A percentile compares a stretch with the other conserved stretches of the same genome.
These are phyloP conservation scores for Tupiocoris notatus DNA, from an alignment of 2,888 invertebrate genomes.

Conservation along the genomic window DNA sequence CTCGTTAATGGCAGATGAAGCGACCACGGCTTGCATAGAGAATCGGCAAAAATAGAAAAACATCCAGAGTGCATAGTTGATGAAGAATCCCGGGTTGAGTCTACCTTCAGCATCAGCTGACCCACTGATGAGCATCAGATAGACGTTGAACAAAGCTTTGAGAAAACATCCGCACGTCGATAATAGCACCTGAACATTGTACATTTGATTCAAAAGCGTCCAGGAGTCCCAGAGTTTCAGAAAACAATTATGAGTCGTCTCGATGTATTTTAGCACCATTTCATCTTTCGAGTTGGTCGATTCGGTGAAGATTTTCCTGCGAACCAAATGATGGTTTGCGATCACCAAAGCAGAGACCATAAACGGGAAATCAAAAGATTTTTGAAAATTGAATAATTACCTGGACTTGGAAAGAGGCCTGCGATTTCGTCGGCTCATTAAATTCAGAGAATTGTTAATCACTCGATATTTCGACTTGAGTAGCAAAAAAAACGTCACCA, in stretches of 20 bases:
- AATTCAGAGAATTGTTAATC: constrained; percentile 5
- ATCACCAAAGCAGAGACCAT: no score
- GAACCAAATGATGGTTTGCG: no score
- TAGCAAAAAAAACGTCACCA: constrained; percentile 11
- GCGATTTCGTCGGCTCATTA: background rate
- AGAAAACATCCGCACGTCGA: constrained; percentile 42
- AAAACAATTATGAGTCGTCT: constrained; percentile 28
- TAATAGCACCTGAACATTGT: constrained; percentile 39
- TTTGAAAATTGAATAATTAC: no score
- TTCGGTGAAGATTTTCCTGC: constrained; percentile 1
- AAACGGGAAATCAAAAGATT: no score
- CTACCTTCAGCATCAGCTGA: background rate
- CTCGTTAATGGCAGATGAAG: constrained; percentile 30
- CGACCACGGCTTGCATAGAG: constrained; percentile 4
- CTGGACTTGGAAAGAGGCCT: no score
- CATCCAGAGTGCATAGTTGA: constrained; percentile 23
- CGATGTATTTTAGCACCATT: constrained; percentile 9
- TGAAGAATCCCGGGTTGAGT: background rate
- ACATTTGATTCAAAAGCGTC: constrained; percentile 38
- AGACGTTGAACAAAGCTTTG: constrained; percentile 46
- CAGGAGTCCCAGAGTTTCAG: constrained; percentile 31
- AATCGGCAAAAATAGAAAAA: constrained; percentile 32
- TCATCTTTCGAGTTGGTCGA: background rate
- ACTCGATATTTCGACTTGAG: constrained; percentile 11
- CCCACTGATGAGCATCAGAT: constrained; percentile 30